A percentile compares a stretch with the other conserved stretches of the same genome.
Evolutionary conservation across 2,888 invertebrate genomes (phyloP).

Genomic region (Beris chalybata): DNA sequence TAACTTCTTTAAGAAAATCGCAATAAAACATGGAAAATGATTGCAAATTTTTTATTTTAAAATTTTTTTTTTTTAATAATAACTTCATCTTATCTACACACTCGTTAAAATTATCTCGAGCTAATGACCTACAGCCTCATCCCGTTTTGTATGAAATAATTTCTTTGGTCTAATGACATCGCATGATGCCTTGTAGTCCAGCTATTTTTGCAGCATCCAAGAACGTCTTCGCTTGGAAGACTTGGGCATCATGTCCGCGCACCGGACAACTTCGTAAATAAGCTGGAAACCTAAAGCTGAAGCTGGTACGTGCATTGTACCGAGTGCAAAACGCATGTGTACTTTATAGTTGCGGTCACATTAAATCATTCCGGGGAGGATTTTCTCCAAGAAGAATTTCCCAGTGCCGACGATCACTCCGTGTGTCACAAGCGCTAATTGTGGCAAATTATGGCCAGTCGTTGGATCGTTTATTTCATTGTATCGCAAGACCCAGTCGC

Average conservation of each 20-base stretch:
- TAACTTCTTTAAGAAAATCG: slow-evolving; percentile 12
- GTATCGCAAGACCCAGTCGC: background rate
- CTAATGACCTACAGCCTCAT: too few species aligned
- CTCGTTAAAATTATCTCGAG: too few species aligned
- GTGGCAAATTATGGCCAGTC: slow-evolving; percentile 80
- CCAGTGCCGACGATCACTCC: background rate
- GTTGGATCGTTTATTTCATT: slow-evolving; percentile 16
- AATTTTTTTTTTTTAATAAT: too few species aligned
- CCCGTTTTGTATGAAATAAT: slow-evolving; percentile 20
- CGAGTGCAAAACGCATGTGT: too few species aligned
- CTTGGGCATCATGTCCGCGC: background rate
- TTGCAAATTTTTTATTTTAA: too few species aligned
- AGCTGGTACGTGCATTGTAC: too few species aligned
- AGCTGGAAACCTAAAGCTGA: too few species aligned
- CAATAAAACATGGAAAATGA: too few species aligned
- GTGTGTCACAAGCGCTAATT: slow-evolving; percentile 70
- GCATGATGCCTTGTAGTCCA: background rate
- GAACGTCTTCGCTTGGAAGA: slow-evolving; percentile 9
- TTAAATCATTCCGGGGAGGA: slow-evolving; percentile 17
- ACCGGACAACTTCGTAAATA: too few species aligned
- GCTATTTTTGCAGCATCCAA: slow-evolving; percentile 1
- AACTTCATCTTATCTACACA: too few species aligned
- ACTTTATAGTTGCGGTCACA: background rate
- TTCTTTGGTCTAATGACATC: slow-evolving; percentile 24
- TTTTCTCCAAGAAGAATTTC: slow-evolving; percentile 9